Evolutionary conservation across 2,113 vertebrate genomes (phyloP).

Genomic region (Phrynosoma platyrhinos): DNA sequence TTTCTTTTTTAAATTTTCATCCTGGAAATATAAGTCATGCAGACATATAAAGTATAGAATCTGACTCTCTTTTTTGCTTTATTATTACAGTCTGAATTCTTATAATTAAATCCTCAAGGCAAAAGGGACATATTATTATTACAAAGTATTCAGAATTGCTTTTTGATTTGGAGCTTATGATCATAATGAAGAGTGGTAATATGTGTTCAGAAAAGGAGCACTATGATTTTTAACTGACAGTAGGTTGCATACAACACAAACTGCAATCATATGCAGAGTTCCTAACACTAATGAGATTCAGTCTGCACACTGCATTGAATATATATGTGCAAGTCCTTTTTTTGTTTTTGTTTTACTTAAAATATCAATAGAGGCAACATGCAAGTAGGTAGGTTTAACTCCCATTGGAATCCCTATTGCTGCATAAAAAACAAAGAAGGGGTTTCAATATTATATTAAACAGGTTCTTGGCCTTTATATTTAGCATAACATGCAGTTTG

Average conservation of each 20-base stretch:
- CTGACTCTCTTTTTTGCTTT: neutral
- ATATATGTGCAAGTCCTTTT: neutral
- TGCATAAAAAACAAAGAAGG: too few species aligned
- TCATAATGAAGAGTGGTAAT: neutral
- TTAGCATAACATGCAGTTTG: too few species aligned
- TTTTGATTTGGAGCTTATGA: constrained; percentile 9
- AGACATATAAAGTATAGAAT: neutral
- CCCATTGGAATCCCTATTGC: too few species aligned
- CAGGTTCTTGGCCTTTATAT: too few species aligned
- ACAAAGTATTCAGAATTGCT: neutral
- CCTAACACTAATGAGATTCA: neutral
- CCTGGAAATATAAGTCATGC: neutral
- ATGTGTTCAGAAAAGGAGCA: neutral
- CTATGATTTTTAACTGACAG: neutral
- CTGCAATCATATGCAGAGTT: neutral
- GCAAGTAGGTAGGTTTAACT: too few species aligned
- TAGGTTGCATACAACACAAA: neutral
- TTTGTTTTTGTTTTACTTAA: neutral
- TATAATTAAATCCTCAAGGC: constrained; percentile 1
- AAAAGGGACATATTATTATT: neutral
- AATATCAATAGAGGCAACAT: neutral
- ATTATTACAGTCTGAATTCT: neutral
- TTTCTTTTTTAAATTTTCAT: neutral
- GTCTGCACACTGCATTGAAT: neutral
- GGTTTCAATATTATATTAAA: too few species aligned